Conservation (phyloP, 2,113 vertebrate genomes). For the Zosterops japonicus region DNA sequence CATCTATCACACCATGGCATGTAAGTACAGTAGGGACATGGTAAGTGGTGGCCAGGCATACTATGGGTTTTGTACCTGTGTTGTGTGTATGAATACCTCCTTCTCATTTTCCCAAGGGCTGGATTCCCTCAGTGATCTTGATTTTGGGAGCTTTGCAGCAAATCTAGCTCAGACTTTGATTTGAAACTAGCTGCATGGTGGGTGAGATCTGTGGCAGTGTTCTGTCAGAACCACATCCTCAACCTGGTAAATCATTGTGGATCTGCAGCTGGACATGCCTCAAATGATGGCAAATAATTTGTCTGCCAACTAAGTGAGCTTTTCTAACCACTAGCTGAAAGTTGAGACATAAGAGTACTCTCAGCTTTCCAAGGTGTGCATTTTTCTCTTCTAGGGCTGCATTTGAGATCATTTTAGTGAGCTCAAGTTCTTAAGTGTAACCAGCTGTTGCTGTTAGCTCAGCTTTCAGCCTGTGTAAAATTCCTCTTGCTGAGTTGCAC, state of each 20-base stretch:
- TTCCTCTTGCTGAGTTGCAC: neutral
- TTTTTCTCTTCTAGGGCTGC: neutral
- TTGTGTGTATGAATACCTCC: neutral
- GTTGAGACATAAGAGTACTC: neutral
- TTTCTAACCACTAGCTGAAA: neutral
- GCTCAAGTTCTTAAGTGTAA: neutral
- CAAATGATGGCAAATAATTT: neutral
- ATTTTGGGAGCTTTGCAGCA: neutral
- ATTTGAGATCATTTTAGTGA: neutral
- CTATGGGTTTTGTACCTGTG: neutral
- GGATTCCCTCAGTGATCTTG: neutral
- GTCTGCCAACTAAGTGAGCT: neutral
- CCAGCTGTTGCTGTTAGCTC: neutral
- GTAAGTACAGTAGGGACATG: constrained; percentile 75
- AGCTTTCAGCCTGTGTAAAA: neutral
- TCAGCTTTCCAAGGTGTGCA: neutral
- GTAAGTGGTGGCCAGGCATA: neutral
- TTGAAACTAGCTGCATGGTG: neutral
- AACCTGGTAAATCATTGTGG: neutral
- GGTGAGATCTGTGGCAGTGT: neutral
- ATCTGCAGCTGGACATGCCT: neutral
- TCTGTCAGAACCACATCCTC: neutral
- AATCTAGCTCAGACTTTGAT: neutral
- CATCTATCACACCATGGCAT: constrained; percentile 92
- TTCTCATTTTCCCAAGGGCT: neutral